Conservation (phyloP, 2,113 vertebrate genomes). For the Gasterosteus nipponicus region DNA sequence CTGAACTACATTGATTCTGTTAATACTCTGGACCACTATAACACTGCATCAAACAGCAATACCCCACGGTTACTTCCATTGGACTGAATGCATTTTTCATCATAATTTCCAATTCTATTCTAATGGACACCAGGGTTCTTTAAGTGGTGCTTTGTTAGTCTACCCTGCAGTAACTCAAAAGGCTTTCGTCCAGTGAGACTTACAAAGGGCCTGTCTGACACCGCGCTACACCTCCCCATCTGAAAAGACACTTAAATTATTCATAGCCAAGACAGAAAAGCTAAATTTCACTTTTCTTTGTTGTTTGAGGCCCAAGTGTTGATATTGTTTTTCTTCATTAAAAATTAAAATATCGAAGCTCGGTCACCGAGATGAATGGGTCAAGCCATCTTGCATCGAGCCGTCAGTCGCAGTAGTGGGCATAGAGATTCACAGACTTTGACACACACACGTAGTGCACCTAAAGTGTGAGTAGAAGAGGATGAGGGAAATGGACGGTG, state of each 20-base stretch:
- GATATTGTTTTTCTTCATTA: constrained; percentile 64
- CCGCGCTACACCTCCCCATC: constrained; percentile 54
- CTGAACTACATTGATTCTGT: constrained; percentile 4
- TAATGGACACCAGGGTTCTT: constrained; percentile 46
- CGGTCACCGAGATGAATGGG: constrained; percentile 34
- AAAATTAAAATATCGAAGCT: constrained; percentile 49
- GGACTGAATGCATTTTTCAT: constrained; percentile 52
- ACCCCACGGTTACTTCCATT: constrained; percentile 24
- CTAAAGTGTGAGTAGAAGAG: constrained; percentile 56
- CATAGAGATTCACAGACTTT: constrained; percentile 37
- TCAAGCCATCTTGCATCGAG: constrained; percentile 38
- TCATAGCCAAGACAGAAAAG: constrained; percentile 58
- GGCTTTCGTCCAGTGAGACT: constrained; percentile 59
- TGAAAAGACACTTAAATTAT: constrained; percentile 65
- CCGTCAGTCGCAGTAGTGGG: constrained; percentile 40
- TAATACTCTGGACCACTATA: constrained; percentile 10
- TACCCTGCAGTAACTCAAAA: constrained; percentile 50
- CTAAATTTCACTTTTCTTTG: constrained; percentile 51
- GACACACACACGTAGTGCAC: constrained; percentile 61
- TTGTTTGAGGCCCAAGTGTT: constrained; percentile 56
- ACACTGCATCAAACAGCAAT: constrained; percentile 17
- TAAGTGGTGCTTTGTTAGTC: constrained; percentile 58
- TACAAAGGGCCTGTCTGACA: constrained; percentile 16
- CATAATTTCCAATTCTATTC: constrained; percentile 53
- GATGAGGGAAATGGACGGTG: constrained; percentile 61